A percentile compares a stretch with the other conserved stretches of the same genome.
These are phyloP conservation scores for Caenorhabditis inopinata DNA, from an alignment of 1,140 invertebrate genomes.

Conservation along the genomic window DNA sequence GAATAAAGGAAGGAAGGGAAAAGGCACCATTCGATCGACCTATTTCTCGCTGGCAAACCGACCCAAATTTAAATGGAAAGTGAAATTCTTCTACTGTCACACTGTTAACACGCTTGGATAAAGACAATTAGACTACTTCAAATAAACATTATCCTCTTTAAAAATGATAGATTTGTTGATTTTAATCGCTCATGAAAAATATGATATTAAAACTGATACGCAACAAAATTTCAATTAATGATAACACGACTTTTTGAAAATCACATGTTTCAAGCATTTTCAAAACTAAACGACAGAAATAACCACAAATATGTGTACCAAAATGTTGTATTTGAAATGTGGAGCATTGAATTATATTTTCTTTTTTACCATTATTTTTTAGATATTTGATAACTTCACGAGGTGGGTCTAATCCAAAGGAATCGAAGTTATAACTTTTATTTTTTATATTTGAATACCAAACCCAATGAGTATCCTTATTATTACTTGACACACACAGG, in stretches of 20 bases:
- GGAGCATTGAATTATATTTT: no score
- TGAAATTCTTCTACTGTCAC: conserved; percentile 10
- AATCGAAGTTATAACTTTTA: no score
- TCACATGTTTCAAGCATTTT: conserved; percentile 15
- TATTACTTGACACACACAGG: no score
- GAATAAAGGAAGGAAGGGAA: background rate
- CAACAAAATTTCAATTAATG: conserved; percentile 20
- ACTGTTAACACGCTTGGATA: background rate
- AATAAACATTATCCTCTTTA: conserved; percentile 13
- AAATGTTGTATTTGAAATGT: no score
- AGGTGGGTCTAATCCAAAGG: no score
- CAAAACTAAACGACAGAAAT: no score
- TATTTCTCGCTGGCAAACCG: background rate
- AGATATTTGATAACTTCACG: no score
- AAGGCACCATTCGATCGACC: background rate
- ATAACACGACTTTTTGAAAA: conserved; percentile 30
- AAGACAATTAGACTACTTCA: conserved; percentile 27
- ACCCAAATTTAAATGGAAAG: conserved; percentile 9
- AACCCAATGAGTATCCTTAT: no score
- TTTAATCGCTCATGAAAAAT: conserved; percentile 21
- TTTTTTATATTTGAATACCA: no score
- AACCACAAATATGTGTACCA: no score
- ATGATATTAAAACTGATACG: conserved; percentile 26
- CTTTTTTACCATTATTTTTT: no score
- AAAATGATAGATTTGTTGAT: background rate